These are phyloP conservation scores for Psilanteris sp. DNA, from an alignment of 1,140 invertebrate genomes.

Conservation along the genomic window DNA sequence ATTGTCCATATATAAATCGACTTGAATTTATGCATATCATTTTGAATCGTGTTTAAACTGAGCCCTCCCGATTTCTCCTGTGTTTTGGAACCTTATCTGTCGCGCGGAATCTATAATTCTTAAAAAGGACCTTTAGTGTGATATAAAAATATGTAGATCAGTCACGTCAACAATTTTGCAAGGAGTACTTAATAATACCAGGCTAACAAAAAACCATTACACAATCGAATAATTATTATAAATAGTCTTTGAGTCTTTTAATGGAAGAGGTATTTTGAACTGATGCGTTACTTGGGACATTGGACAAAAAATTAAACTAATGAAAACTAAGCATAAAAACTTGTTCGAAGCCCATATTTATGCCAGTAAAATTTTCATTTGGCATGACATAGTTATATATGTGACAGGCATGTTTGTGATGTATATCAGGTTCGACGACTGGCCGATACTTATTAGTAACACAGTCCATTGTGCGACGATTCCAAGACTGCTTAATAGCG, in stretches of 20 bases:
- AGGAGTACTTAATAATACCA: not conserved
- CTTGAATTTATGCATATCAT: slow-evolving; percentile 21
- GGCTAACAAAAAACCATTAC: no score
- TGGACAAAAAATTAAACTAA: no score
- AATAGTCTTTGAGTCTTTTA: no score
- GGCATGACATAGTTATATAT: slow-evolving; percentile 29
- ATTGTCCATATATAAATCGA: slow-evolving; percentile 27
- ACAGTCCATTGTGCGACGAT: slow-evolving; percentile 42
- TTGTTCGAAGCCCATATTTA: no score
- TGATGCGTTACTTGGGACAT: no score
- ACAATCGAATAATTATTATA: no score
- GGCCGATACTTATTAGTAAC: slow-evolving; percentile 43
- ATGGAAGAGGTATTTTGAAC: no score
- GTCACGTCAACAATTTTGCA: slow-evolving; percentile 10
- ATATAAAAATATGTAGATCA: slow-evolving; percentile 9
- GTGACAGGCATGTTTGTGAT: slow-evolving; percentile 25
- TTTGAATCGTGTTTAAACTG: slow-evolving; percentile 27
- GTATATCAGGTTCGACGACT: slow-evolving; percentile 49
- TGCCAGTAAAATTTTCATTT: slow-evolving; percentile 10
- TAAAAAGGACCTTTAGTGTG: not conserved
- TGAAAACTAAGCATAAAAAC: not conserved
- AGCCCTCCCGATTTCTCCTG: slow-evolving; percentile 55
- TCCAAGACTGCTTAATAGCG: slow-evolving; percentile 53
- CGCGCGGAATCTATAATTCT: slow-evolving; percentile 58
- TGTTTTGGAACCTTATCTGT: slow-evolving; percentile 60